phyloP scores from a whole-genome alignment of 2,797 vertebrate species.

The Decapterus maruadsi region DNA sequence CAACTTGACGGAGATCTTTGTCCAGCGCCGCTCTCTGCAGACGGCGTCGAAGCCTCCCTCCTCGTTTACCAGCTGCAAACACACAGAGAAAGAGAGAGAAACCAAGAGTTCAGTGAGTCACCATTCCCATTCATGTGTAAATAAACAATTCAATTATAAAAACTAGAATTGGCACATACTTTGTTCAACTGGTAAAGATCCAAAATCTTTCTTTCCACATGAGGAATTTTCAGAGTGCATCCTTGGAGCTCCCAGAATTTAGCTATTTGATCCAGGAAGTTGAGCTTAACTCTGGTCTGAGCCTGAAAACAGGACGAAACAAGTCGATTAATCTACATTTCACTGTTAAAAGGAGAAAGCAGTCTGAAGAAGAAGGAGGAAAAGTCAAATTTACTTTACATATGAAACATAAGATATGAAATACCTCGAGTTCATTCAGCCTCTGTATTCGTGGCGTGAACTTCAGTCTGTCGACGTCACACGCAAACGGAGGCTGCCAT shows the following conservation, averaged over 20 bases:
- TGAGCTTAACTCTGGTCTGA: constrained; percentile 97
- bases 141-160: background rate
- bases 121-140: background rate
- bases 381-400: background rate
- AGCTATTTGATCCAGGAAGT: constrained; percentile 98
- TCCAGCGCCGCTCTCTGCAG: constrained; percentile 97
- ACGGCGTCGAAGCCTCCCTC: constrained; percentile 96
- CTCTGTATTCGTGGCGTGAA: constrained; percentile 98
- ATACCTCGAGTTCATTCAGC: constrained; percentile 97
- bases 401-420: constrained; percentile 16
- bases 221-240: constrained; percentile 97
- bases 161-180: constrained; percentile 76
- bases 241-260: constrained; percentile 99
- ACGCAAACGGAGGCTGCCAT: constrained; percentile 99
- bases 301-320: constrained; percentile 83
- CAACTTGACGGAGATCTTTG: constrained; percentile 96
- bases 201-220: constrained; percentile 97
- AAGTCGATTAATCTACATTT: background rate
- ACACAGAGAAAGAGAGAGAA: background rate
- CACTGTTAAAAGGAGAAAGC: background rate
- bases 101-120: background rate
- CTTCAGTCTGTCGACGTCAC: constrained; percentile 97
- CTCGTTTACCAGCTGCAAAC: constrained; percentile 92
- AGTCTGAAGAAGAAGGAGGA: background rate
- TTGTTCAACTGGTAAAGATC: constrained; percentile 97